Evolutionary conservation across 37 sponge, comb jelly and placozoan species (phyloP), one percentile per base, ranked within the genome.

Genomic region (Ianthella basta): DNA sequence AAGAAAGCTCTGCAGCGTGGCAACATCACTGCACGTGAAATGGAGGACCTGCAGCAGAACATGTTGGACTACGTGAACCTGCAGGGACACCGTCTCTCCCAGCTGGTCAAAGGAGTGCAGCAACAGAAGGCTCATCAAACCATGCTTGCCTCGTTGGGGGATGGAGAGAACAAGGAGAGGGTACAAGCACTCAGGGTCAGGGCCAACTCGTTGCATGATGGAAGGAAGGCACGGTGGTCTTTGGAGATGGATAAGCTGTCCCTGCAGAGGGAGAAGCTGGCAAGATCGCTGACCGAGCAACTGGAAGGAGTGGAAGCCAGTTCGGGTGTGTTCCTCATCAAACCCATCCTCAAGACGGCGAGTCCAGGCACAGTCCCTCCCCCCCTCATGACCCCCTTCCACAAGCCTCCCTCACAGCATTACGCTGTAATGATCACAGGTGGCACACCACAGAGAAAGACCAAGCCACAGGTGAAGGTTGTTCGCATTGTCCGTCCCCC

Each of bases 1-100:
- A 27, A 85, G 64, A 25, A 66, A 15, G 94, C 91, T 32, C 34
- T 87, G 14, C 66, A 82, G 27, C 59, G 16, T 15, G 63, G 82
- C 29, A 38, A 59, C 35, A 57, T 84, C 59, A 59, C 73, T n/a
- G 40, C 73, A 23, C 5, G 1, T 29, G 59, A 44, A 29, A 79
- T 39, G 33, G 19, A 40, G 19, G 64, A 38, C 15, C 61, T 91
- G 64, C 72, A 66, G 33, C 15, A 50, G 10, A 59, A 57, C 32
- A 91, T 91, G 91, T 68, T 64, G n/a, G 85, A 87, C n/a, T 91
- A 88, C 69, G 55, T 91, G 13, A 23, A 37, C n/a, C 69, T 88
- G 16, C 88, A 88, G 3, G 25, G 55, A 4, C 67, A 78, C 59
- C 59, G 78, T 54, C 55, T 91, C 32, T 74, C 86, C 18, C 60